A percentile compares a stretch with the other conserved stretches of the same genome.
phyloP scores from a whole-genome alignment of 2,797 vertebrate species.

The Clarias fuscus region DNA sequence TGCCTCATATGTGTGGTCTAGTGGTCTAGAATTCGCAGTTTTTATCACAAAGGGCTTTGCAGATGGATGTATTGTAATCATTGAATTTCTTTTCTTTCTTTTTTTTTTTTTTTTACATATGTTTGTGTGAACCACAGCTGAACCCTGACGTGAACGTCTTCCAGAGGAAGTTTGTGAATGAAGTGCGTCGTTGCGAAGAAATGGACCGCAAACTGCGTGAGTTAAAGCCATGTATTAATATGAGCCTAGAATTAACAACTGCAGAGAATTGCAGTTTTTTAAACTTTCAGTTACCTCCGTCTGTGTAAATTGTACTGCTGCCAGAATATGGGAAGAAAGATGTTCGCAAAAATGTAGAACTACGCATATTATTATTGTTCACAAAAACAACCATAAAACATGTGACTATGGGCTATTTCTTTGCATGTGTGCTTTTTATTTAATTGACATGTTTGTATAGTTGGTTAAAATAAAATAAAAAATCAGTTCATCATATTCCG shows the following conservation, averaged over 20 bases:
- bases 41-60: not conserved
- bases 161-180: slow-evolving; percentile 97
- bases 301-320: too few species aligned
- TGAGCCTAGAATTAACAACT: not conserved
- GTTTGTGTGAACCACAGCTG: not conserved
- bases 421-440: too few species aligned
- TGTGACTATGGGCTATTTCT: too few species aligned
- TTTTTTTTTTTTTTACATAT: not conserved
- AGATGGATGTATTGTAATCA: not conserved
- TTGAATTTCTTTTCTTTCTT: not conserved
- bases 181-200: slow-evolving; percentile 95
- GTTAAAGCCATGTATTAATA: slow-evolving; percentile 56
- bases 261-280: not conserved
- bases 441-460: too few species aligned
- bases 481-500: too few species aligned
- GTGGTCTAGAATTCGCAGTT: not conserved
- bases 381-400: too few species aligned
- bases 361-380: too few species aligned
- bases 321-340: too few species aligned
- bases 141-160: slow-evolving; percentile 96
- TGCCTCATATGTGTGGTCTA: not conserved
- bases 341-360: too few species aligned
- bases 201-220: slow-evolving; percentile 97
- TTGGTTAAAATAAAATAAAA: too few species aligned
- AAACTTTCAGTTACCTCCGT: not conserved